phyloP scores from a whole-genome alignment of 37 sponge, comb jelly and placozoan genomes.

The Cliona cf. orientalis region DNA sequence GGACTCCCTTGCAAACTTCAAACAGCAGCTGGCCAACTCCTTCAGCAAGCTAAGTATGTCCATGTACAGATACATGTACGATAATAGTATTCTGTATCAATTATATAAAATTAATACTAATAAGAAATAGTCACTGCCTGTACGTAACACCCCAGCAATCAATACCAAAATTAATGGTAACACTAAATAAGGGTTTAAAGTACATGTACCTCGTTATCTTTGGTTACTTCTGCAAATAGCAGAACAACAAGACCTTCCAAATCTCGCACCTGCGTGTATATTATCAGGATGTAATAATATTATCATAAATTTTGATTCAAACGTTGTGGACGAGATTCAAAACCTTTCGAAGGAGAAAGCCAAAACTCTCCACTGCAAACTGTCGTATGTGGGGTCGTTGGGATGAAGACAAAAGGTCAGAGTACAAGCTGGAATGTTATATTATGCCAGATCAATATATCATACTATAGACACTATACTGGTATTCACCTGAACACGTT shows the following conservation, averaged over 20 bases:
- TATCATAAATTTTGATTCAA: too few species aligned
- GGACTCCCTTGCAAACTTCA: slow-evolving; percentile 85
- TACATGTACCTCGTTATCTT: background rate
- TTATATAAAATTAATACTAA: too few species aligned
- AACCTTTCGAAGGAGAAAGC: slow-evolving; percentile 86
- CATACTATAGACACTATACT: background rate
- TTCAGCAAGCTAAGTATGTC: slow-evolving; percentile 58
- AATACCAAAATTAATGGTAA: too few species aligned
- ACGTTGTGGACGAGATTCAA: too few species aligned
- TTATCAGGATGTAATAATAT: background rate
- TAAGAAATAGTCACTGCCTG: too few species aligned
- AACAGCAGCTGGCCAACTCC: slow-evolving; percentile 88
- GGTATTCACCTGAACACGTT: slow-evolving; percentile 64
- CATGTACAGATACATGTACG: background rate
- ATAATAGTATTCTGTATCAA: too few species aligned
- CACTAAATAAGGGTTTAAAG: too few species aligned
- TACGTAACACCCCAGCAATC: too few species aligned
- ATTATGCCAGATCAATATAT: background rate
- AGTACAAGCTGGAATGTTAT: slow-evolving; percentile 52
- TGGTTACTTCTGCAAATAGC: background rate
- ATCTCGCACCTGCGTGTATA: slow-evolving; percentile 28
- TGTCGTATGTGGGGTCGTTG: slow-evolving; percentile 73
- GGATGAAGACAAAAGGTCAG: slow-evolving; percentile 60
- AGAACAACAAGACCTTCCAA: slow-evolving; percentile 19
- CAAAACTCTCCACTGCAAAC: slow-evolving; percentile 94